phyloP scores from a whole-genome alignment of 1,140 invertebrate species.

The Octopus bimaculoides region DNA sequence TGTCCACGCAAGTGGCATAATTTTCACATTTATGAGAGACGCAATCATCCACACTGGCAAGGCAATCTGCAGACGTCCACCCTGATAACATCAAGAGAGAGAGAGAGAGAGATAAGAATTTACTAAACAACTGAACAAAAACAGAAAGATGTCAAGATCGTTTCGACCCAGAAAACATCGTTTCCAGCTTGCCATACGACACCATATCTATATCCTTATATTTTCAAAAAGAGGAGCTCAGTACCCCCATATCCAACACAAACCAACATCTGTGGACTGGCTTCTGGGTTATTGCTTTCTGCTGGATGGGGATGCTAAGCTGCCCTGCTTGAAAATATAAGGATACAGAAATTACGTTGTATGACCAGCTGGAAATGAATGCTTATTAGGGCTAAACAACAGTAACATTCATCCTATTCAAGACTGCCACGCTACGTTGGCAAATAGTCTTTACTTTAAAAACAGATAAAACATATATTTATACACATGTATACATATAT shows the following conservation, averaged over 20 bases:
- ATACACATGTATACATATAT: not conserved
- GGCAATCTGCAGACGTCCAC: slow-evolving; percentile 18
- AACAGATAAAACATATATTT: too few relatives aligned
- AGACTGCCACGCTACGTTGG: too few relatives aligned
- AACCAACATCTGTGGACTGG: not conserved
- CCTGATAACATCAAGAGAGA: slow-evolving; percentile 4
- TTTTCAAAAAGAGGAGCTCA: not conserved
- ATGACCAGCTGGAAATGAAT: too few relatives aligned
- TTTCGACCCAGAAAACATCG: too few relatives aligned
- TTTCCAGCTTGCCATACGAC: too few relatives aligned
- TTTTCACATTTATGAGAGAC: slow-evolving; percentile 59
- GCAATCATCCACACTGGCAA: slow-evolving; percentile 16
- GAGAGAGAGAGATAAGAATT: not conserved
- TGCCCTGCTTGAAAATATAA: too few relatives aligned
- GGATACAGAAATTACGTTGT: too few relatives aligned
- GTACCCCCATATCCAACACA: not conserved
- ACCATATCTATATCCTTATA: not conserved
- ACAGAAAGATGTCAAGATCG: not conserved
- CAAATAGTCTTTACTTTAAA: too few relatives aligned
- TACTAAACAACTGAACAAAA: not conserved
- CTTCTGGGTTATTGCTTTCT: too few relatives aligned
- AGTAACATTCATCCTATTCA: too few relatives aligned
- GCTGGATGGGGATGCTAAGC: too few relatives aligned
- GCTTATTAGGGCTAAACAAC: too few relatives aligned
- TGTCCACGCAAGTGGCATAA: slow-evolving; percentile 15